phyloP scores from a whole-genome alignment of 2,797 vertebrate genomes.

The Antennarius maculatus region DNA sequence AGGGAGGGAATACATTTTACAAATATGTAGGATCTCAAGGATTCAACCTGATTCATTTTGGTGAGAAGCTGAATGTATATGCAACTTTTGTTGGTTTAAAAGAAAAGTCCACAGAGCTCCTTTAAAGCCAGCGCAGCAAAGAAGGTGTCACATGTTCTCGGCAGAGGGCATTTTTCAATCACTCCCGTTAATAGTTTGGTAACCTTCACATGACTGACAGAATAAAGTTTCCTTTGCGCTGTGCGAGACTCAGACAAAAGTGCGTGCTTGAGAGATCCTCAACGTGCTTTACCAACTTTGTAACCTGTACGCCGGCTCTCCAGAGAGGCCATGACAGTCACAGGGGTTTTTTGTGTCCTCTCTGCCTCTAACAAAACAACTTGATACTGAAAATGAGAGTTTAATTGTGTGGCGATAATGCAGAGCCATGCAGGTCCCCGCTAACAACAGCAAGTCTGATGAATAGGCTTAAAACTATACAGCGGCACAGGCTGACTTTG shows the following conservation, averaged over 20 bases:
- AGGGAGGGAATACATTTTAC: not conserved
- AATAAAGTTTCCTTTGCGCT: conserved; percentile 27
- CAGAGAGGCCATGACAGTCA: conserved; percentile 38
- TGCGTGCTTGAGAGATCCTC: conserved; percentile 44
- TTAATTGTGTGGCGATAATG: conserved; percentile 24
- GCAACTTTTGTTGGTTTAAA: conserved; percentile 6
- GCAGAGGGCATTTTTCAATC: conserved; percentile 44
- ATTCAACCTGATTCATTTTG: not conserved
- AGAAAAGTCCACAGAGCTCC: not conserved
- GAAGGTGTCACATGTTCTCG: conserved; percentile 28
- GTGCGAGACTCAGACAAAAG: conserved; percentile 37
- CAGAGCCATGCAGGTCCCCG: conserved; percentile 5
- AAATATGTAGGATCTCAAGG: conserved; percentile 7
- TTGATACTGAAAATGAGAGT: conserved; percentile 37
- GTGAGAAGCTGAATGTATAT: conserved; percentile 5
- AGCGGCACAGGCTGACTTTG: not conserved
- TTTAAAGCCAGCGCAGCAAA: conserved; percentile 11
- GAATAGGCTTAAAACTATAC: conserved; percentile 32
- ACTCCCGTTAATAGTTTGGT: conserved; percentile 17
- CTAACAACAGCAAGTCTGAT: conserved; percentile 15
- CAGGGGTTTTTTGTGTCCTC: conserved; percentile 10
- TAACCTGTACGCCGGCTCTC: conserved; percentile 20
- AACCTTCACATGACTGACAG: conserved; percentile 61
- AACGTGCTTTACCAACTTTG: conserved; percentile 30
- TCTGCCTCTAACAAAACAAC: conserved; percentile 39